These are phyloP conservation scores for Chondrosia reniformis DNA, from an alignment of 37 sponge, comb jelly and placozoan species.

Conservation along the genomic window DNA sequence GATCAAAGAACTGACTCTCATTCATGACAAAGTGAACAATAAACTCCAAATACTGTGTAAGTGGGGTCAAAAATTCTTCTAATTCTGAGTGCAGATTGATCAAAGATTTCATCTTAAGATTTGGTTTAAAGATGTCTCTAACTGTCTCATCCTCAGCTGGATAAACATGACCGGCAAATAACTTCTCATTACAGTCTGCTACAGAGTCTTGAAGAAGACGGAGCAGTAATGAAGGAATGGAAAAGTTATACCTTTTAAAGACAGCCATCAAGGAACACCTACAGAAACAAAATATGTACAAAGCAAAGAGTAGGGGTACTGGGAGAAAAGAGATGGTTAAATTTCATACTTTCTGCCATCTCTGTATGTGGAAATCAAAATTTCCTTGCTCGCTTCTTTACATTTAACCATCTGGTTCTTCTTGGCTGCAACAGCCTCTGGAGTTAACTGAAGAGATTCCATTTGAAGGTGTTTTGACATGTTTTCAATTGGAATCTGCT, in stretches of 20 bases:
- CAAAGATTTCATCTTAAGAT: constrained; percentile 1
- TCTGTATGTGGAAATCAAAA: background rate
- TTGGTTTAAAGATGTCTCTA: background rate
- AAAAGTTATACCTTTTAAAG: background rate
- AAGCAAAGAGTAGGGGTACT: no score
- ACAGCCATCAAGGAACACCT: constrained; percentile 6
- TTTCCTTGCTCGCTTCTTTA: background rate
- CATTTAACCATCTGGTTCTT: background rate
- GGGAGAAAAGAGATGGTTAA: no score
- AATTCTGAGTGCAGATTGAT: constrained; percentile 14
- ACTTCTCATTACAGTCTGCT: background rate
- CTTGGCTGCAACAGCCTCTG: background rate
- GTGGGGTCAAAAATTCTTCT: constrained; percentile 19
- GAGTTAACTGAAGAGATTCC: background rate
- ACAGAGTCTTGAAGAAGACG: background rate
- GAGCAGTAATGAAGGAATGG: background rate
- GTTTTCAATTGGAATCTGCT: background rate
- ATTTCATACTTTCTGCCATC: no score
- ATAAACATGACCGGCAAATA: background rate
- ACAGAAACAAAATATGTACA: background rate
- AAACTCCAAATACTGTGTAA: constrained; percentile 39
- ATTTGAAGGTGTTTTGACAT: background rate
- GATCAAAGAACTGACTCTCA: constrained; percentile 59
- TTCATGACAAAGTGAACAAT: constrained; percentile 50
- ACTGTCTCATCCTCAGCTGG: background rate